These are phyloP conservation scores for Rhagoletis pomonella DNA, from an alignment of 1,140 invertebrate genomes.

Conservation along the genomic window DNA sequence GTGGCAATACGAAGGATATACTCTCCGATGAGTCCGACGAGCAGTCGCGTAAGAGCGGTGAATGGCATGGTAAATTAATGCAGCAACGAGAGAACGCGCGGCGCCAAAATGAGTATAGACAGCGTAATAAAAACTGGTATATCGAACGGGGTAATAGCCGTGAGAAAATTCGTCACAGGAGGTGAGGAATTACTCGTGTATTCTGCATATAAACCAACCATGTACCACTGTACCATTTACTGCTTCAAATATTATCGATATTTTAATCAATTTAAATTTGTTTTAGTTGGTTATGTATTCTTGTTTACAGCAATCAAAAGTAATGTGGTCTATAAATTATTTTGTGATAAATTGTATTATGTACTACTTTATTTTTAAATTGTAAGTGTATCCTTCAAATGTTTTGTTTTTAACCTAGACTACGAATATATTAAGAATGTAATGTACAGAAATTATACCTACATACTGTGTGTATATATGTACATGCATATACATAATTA, in stretches of 20 bases:
- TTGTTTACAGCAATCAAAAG: neutral
- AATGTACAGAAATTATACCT: no score
- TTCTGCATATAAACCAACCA: neutral
- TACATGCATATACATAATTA: neutral
- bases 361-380: conserved; percentile 27
- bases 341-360: conserved; percentile 53
- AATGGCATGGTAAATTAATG: conserved; percentile 69
- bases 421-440: no score
- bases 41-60: conserved; percentile 56
- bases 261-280: neutral
- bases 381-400: neutral
- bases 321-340: neutral
- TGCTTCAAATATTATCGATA: neutral
- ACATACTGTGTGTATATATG: neutral
- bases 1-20: neutral
- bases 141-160: conserved; percentile 66
- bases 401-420: neutral
- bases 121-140: conserved; percentile 67
- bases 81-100: conserved; percentile 66
- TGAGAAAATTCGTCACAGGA: conserved; percentile 62
- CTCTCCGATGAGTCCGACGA: conserved; percentile 12
- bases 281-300: neutral
- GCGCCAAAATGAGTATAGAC: conserved; percentile 61
- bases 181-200: neutral
- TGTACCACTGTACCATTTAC: neutral